Evolutionary conservation across 1,140 invertebrate genomes (phyloP), one percentile per base, ranked within the genome.

Genomic region (Armadillidium nasatum): DNA sequence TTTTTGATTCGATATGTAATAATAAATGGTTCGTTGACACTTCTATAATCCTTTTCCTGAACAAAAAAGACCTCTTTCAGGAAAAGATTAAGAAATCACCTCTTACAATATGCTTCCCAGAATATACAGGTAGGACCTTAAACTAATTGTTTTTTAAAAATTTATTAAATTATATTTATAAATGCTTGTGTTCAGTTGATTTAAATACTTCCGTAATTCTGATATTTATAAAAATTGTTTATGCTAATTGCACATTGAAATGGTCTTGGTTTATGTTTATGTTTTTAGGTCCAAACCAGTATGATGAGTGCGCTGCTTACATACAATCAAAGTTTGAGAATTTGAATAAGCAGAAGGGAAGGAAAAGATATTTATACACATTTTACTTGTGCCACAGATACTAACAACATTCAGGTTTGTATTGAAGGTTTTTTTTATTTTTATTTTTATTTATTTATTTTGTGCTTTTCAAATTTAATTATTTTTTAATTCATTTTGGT

Each of bases 11-110:
- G 4, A 98, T 98, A 83, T 98, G 96, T 85, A 97, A 97, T 86
- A 97, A 95, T 84, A 97, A 97, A 86, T 98, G 95, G 95, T 97
- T 97, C 84, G 93, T 94, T 72, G 94, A 97, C 82, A 97, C 96
- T 15, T 97, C 95, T n/a, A 97, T 97, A 79, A 97, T 97, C 83
- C 87, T 98, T 70, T 98, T 98, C 85, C 87, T 98, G 33, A 98
- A 98, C 86, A 98, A 98, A 83, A 97, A 97, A 85, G 96, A 98
- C 89, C 87, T 98, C 73, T 98, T 98, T 84, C 94, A 96, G 83
- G 94, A 95, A 81, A 95, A 95, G 87, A 96, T 95, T 81, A 88
- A 87, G 75, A 91, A 92, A 85, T 96, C 93, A 82, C 93, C 94
- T n/a, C 85, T 98, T 50, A 96, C 92, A 76, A 93, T 97, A 84